phyloP scores from a whole-genome alignment of 2,797 vertebrate species.

The Crax fasciolata region DNA sequence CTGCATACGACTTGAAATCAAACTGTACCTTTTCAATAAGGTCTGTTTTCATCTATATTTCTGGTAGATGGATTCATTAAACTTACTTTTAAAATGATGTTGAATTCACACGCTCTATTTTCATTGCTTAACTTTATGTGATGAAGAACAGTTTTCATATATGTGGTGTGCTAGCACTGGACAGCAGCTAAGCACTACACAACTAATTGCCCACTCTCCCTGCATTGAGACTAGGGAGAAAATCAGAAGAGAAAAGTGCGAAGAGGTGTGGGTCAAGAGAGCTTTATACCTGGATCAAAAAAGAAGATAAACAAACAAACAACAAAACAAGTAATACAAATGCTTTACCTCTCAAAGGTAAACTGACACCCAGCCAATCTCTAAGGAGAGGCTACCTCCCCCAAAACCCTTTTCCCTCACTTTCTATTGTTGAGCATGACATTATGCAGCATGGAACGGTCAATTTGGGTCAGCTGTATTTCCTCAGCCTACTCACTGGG shows the following conservation, averaged over 20 bases:
- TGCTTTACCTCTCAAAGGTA: not conserved
- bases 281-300: not conserved
- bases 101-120: not conserved
- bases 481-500: fast-evolving
- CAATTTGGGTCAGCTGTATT: not conserved
- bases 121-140: not conserved
- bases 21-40: not conserved
- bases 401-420: not conserved
- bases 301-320: not conserved
- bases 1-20: not conserved
- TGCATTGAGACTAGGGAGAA: not conserved
- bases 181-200: not conserved
- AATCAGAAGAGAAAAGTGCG: not conserved
- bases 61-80: not conserved
- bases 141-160: not conserved
- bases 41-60: not conserved
- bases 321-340: not conserved
- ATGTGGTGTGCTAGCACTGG: not conserved
- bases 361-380: not conserved
- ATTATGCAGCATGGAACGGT: not conserved
- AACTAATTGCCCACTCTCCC: not conserved
- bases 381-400: not conserved
- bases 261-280: not conserved
- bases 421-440: not conserved
- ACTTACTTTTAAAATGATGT: not conserved